Base-by-base conservation (phyloP, 1,140 invertebrate species). In the Hyphantria cunea region DNA sequence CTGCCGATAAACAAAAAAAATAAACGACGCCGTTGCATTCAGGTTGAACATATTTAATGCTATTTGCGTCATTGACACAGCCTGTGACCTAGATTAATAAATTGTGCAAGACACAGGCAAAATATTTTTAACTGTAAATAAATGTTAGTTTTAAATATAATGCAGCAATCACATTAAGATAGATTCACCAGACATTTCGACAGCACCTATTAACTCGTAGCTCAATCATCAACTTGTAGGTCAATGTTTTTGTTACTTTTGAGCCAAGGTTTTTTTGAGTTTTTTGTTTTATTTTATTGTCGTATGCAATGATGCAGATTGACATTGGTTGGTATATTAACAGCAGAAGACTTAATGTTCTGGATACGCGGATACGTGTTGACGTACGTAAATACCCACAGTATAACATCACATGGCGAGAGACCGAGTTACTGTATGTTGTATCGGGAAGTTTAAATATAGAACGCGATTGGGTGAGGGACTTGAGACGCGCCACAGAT, bases 391-490 rank as follows among this genome's bases (percentile, higher is more conserved):
- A 76, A 70, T 71, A 71, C 66, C 66, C 54, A 52, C 64, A 63
- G 52, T 67, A 42, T 60, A 67, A 72, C 55, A 70, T 73, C 61
- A 72, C 66, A 72, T 71, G 68, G 60, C 72, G 50, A 52, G 58
- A 63, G 66, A 64, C 56, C 47, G 64, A 60, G 44, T 65, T 50
- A 64, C 66, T 72, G 62, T 66, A 78, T 74, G 17, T 25, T 25
- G 72, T 81, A 78, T 79, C 68, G 78, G 75, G 77, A 81, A 71
- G 72, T 72, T 79, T 72, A 65, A 80, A 83, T 79, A 82, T 83
- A 85, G 82, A 83, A 74, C 71, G 59, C 64, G 72, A 71, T 75
- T 54, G 68, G 64, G 54, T 66, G 65, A 63, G 70, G 64, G 70
- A 73, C 62, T 77, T 51, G 61, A 60, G 59, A 61, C 63, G 62